These are phyloP conservation scores for Nomia melanderi DNA, from an alignment of 1,140 invertebrate species.

Conservation along the genomic window DNA sequence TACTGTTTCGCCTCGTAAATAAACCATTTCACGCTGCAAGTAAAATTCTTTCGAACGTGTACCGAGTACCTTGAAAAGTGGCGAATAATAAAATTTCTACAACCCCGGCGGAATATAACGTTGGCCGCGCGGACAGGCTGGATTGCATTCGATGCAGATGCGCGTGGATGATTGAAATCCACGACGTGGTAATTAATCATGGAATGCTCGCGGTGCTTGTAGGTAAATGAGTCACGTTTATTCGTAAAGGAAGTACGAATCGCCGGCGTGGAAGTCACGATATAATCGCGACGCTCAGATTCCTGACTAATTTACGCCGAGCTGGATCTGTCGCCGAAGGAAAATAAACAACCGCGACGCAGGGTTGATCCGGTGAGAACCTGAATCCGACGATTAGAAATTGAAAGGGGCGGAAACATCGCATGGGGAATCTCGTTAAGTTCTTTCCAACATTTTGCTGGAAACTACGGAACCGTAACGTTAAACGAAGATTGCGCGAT, in stretches of 20 bases:
- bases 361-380: neutral
- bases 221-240: neutral
- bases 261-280: neutral
- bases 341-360: neutral
- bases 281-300: neutral
- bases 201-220: neutral
- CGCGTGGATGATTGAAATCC: slow-evolving; percentile 23
- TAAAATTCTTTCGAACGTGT: neutral
- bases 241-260: slow-evolving; percentile 1
- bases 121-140: neutral
- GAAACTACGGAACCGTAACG: neutral
- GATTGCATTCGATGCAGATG: neutral
- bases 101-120: neutral
- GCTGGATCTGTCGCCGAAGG: neutral
- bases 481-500: neutral
- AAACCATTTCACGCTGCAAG: no score
- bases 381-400: neutral
- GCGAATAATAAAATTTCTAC: neutral
- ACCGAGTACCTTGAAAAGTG: neutral
- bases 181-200: slow-evolving; percentile 25
- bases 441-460: no score
- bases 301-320: slow-evolving; percentile 2
- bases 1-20: no score
- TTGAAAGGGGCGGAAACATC: neutral
- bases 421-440: neutral